Base-by-base conservation (phyloP, 2,797 vertebrate species). In the Malacoctenus gilli region DNA sequence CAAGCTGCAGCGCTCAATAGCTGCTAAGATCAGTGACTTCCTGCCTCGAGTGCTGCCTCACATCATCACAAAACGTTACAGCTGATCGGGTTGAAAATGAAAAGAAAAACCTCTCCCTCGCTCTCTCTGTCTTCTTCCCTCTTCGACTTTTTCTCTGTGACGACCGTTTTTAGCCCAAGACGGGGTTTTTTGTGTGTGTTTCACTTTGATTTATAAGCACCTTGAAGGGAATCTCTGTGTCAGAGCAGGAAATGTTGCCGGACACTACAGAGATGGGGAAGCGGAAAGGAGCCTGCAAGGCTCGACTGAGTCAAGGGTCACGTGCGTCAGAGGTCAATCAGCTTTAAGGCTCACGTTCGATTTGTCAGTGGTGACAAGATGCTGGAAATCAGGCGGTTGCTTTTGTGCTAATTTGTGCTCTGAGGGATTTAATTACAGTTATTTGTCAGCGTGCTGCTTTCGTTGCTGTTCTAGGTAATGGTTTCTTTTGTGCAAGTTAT, bases 241-340 rank as follows among this genome's bases (percentile, higher is more conserved):
- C 83, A 3, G 92, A 88, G 90, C 84, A 90, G 25, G 61, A 72
- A 31, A 88, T 30, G 1, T 60, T 66, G 30, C 73, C 90, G 20
- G 89, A 92, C 65, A 76, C 5, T 90, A 89, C 70, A 91, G 91
- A 80, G 89, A 91, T 44, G 89, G 92, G 58, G 90, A 90, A 89
- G 91, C 86, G 65, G 60, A 75, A 36, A 25, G 19, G 50, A 32
- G 42, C 40, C 36, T 59, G n/a, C n/a, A n/a, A n/a, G n/a, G n/a
- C n/a, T n/a, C n/a, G n/a, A n/a, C 56, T 8, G 18, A 28, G 41
- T 8, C 35, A 4, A 39, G 42, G 18, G 51, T 65, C 42, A 25
- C n/a, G 22, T 32, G 57, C 5, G 63, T 74, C 60, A 72, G 51
- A 74, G 68, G 52, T 72, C 52, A 70, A 22, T 25, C 32, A 12